Evolutionary conservation across 2,797 vertebrate genomes (phyloP), one percentile per base, ranked within the genome.

Genomic region (Platyrinchus mystaceus): DNA sequence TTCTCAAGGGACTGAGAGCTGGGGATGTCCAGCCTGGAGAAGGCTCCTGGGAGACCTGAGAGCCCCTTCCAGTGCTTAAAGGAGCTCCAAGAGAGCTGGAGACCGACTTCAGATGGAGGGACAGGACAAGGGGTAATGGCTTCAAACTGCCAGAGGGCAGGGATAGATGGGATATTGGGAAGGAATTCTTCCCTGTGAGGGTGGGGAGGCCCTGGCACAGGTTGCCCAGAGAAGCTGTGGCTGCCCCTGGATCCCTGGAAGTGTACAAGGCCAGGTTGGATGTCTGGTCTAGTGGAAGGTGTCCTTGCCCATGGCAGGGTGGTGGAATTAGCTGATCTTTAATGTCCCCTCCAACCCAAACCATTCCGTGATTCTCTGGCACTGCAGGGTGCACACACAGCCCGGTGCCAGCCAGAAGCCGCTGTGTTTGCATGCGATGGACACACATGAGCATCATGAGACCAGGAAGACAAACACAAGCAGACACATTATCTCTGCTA

Each of bases 141-240:
- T 69, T 22, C 39, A 11, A 16, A 46, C 0, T 52, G 76, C 6
- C 46, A 59, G 21, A 37, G 21, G 24, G 5, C 19, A 69, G 32
- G 13, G 30, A 0, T 32, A 1, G 52, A 23, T 46, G 58, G 24
- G 71, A 77, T 8, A 1, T 3, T 39, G 50, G 71, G 58, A 0
- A 32, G 44, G 17, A 64, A 77, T 64, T 74, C 4, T 12, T 71
- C 36, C 18, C 69, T 56, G 69, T 3, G 0, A 67, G 17, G n/a
- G 36, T n/a, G 70, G 63, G 5, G 1, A 55, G 49, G 23, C 19
- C 10, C 37, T 70, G 79, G 58, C 37, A 52, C 37, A 64, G 64
- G 44, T 4, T 83, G 44, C 34, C 58, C 87, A 78, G 80, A 71
- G 59, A 3, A 90, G 59, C 73, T 59, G 66, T 3, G 50, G 64